phyloP scores from a whole-genome alignment of 2,888 invertebrate genomes.

The Drosophila prostipennis region DNA sequence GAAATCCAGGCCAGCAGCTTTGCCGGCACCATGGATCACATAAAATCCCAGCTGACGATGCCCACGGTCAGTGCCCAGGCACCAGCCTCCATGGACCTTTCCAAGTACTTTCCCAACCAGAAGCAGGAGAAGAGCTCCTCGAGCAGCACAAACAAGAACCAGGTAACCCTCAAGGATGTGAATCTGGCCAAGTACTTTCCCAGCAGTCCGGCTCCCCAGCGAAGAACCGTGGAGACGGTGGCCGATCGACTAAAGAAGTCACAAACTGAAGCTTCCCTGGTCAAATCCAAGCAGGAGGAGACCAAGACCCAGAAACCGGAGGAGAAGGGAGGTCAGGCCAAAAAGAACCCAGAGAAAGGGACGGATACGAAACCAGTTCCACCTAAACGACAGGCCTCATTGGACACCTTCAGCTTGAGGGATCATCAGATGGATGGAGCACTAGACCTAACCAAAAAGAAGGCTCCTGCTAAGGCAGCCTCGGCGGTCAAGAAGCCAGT shows the following conservation, averaged over 20 bases:
- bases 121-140: constrained; percentile 78
- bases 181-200: constrained; percentile 84
- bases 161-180: constrained; percentile 83
- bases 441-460: constrained; percentile 78
- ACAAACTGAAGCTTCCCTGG: constrained; percentile 70
- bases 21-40: constrained; percentile 83
- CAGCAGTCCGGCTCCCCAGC: constrained; percentile 81
- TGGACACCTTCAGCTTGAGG: constrained; percentile 77
- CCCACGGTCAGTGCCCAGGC: constrained; percentile 81
- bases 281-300: constrained; percentile 14
- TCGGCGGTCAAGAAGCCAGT: constrained; percentile 16
- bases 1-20: constrained; percentile 83
- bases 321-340: not conserved
- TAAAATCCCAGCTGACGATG: constrained; percentile 81
- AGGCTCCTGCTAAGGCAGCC: constrained; percentile 43
- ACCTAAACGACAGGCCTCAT: constrained; percentile 65
- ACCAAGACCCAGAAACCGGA: not conserved
- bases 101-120: constrained; percentile 84
- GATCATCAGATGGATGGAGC: constrained; percentile 84
- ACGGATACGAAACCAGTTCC: constrained; percentile 26
- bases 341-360: constrained; percentile 12
- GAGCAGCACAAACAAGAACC: constrained; percentile 81
- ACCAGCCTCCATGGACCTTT: constrained; percentile 78
- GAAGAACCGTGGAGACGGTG: constrained; percentile 78
- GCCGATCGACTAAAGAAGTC: constrained; percentile 79